Conservation (phyloP, 2,113 vertebrate species). For the Euleptes europaea region DNA sequence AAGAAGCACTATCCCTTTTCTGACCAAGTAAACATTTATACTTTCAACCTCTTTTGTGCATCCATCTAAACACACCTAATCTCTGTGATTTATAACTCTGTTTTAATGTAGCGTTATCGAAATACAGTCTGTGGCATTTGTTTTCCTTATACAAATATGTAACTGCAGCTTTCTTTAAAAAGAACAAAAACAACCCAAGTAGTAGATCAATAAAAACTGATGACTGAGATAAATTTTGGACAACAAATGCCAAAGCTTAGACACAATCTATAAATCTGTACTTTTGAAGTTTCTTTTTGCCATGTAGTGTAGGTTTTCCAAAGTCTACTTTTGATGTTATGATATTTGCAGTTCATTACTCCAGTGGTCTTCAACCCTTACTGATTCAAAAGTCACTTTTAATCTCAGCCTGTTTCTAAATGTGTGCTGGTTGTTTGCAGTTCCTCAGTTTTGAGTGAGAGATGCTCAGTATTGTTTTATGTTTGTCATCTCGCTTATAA, state of each 20-base stretch:
- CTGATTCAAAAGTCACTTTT: neutral
- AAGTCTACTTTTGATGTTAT: neutral
- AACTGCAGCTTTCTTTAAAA: too few relatives aligned
- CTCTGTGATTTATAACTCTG: constrained; percentile 12
- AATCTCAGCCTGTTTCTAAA: neutral
- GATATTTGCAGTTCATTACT: neutral
- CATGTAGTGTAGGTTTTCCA: neutral
- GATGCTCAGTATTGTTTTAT: neutral
- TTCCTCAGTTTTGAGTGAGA: neutral
- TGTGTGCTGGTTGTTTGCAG: neutral
- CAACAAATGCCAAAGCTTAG: neutral
- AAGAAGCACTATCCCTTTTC: constrained; percentile 72
- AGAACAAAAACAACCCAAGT: neutral
- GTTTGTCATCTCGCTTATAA: neutral
- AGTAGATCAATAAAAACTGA: neutral
- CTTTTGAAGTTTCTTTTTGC: constrained; percentile 19
- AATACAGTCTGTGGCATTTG: neutral
- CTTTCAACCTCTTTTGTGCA: constrained; percentile 45
- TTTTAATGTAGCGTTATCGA: neutral
- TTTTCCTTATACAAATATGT: constrained; percentile 3
- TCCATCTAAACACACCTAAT: constrained; percentile 7
- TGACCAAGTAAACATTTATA: constrained; percentile 46
- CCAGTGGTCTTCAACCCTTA: neutral
- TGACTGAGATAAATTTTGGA: neutral
- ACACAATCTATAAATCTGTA: neutral